A percentile compares a stretch with the other conserved stretches of the same genome.
Conservation (phyloP, 2,888 invertebrate genomes). For the Phyllotreta striolata region DNA sequence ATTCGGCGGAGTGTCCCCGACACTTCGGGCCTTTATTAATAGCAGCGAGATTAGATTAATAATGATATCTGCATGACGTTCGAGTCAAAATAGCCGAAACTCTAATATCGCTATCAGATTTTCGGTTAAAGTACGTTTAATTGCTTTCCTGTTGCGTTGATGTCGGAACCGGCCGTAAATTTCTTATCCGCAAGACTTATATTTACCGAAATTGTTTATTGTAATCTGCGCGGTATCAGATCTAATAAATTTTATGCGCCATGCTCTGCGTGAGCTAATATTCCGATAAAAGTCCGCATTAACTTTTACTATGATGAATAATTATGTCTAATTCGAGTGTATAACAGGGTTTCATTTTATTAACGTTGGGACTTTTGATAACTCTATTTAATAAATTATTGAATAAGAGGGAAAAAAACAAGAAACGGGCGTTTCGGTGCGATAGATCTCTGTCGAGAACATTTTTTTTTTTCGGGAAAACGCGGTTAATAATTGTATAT, state of each 20-base stretch:
- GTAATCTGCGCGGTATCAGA: conserved; percentile 21
- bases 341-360: conserved; percentile 31
- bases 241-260: conserved; percentile 27
- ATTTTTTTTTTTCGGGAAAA: neutral
- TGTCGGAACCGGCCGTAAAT: conserved; percentile 10
- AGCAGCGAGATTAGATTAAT: too few species aligned
- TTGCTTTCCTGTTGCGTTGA: conserved; percentile 20
- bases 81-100: too few species aligned
- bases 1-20: too few species aligned
- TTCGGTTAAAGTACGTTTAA: too few species aligned
- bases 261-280: conserved; percentile 28
- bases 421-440: conserved; percentile 6
- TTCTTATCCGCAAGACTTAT: conserved; percentile 19
- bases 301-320: conserved; percentile 29
- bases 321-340: conserved; percentile 30
- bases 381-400: conserved; percentile 31
- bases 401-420: conserved; percentile 6
- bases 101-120: too few species aligned
- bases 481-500: too few species aligned
- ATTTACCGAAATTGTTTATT: conserved; percentile 26
- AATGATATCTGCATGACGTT: too few species aligned
- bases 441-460: conserved; percentile 19
- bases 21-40: too few species aligned
- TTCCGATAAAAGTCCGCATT: conserved; percentile 28
- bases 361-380: conserved; percentile 24